These are phyloP conservation scores for Mobula birostris DNA, from an alignment of 2,113 vertebrate species.

Conservation along the genomic window DNA sequence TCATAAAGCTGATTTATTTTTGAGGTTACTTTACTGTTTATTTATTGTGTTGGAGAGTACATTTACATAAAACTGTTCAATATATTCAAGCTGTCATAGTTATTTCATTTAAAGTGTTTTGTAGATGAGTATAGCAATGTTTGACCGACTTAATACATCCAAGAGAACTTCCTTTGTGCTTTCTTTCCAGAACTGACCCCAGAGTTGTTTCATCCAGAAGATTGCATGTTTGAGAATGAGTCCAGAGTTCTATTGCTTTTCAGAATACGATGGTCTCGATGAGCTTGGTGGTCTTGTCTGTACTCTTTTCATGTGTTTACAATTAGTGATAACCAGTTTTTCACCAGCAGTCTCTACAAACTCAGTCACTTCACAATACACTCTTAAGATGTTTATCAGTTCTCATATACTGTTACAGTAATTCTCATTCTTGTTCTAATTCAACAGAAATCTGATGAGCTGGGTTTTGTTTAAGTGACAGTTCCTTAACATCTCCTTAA, in stretches of 20 bases:
- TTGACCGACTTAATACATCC: not conserved
- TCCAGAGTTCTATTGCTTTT: not conserved
- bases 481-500: not conserved
- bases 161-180: not conserved
- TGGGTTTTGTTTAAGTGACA: not conserved
- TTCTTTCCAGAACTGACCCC: not conserved
- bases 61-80: not conserved
- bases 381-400: slow-evolving; percentile 6
- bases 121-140: not conserved
- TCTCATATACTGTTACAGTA: not conserved
- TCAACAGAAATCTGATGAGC: not conserved
- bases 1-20: not conserved
- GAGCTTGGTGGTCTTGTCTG: not conserved
- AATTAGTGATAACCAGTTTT: not conserved
- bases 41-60: not conserved
- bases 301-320: not conserved
- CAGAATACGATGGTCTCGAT: not conserved
- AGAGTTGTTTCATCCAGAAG: not conserved
- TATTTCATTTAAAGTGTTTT: not conserved
- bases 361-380: not conserved
- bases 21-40: not conserved
- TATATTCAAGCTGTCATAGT: not conserved
- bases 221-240: not conserved
- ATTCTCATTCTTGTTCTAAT: not conserved
- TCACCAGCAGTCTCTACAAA: not conserved